Base-by-base conservation (phyloP, 2,888 invertebrate genomes). In the Periphyllus acericola region DNA sequence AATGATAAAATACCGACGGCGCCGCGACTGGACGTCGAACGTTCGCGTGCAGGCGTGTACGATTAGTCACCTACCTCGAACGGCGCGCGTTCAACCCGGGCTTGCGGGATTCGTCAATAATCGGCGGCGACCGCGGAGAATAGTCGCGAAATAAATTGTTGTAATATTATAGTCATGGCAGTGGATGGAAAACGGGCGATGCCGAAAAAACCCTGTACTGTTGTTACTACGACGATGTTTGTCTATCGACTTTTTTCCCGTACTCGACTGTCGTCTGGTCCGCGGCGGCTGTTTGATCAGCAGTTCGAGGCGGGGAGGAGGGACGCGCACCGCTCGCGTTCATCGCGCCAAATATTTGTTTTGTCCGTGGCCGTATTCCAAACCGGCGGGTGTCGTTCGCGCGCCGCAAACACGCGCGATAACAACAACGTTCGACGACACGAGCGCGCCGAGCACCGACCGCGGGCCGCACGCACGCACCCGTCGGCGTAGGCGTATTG, bases 271-370 rank as follows among this genome's bases (percentile, higher is more conserved):
- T 11, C 11, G 55, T 46, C 11, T 25, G 25, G 52, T 72, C 55
- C 52, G 32, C 32, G 79, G 36, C 29, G 66, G 74, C 55, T 75
- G 74, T 81, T 87, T 81, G 87, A 34, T 81, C 87, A 87, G 81
- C 81, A 60, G 87, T 74, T 66, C 80, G 21, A 36, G 1, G 66
- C 9, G 55, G 32, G 55, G 21, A 29, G 46, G 32, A 76, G 52
- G 72, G 52, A 75, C 60, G 34, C 21, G 34, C 21, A 3, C 36
- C 3, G 29, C 60, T 75, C 40, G 34, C 17, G 83, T 84, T 21
- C 74, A 78, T 85, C 46, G 52, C n/a, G 32, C 60, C 81, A 66
- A 87, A 81, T 87, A 81, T 87, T 81, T 87, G 40, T 87, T 81
- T 78, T 52, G 46, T 32, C 46, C 34, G 46, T 78, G 84, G 68